Conservation (phyloP, 92 coral and sea anemone species). For the Epizoanthus stellaris region DNA sequence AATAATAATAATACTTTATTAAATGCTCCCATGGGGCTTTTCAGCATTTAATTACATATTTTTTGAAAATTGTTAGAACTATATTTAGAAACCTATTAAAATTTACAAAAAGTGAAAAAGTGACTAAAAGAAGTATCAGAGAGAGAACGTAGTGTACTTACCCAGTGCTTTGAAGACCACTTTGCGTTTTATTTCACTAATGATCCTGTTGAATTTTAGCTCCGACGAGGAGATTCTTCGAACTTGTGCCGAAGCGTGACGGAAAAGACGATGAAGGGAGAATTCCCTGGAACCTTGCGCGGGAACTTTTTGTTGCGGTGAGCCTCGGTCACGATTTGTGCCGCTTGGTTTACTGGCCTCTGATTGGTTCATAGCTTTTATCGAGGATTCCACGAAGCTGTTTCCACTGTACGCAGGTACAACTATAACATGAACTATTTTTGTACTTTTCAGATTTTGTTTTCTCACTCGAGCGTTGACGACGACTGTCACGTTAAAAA, state of each 20-base stretch:
- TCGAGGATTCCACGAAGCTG: constrained; percentile 75
- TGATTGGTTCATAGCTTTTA: constrained; percentile 70
- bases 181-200: constrained; percentile 72
- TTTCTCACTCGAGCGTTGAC: constrained; percentile 52
- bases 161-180: constrained; percentile 77
- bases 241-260: constrained; percentile 85
- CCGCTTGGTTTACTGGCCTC: constrained; percentile 30
- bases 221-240: constrained; percentile 87
- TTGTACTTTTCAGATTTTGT: constrained; percentile 56
- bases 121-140: no score
- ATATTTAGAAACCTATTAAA: no score
- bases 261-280: constrained; percentile 90
- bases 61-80: no score
- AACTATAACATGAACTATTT: constrained; percentile 74
- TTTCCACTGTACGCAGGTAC: constrained; percentile 89
- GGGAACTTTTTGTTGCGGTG: background rate
- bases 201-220: constrained; percentile 77
- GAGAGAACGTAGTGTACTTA: constrained; percentile 9
- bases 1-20: no score
- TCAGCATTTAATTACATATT: no score
- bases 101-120: no score
- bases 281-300: constrained; percentile 65
- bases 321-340: constrained; percentile 45
- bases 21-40: no score
- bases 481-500: constrained; percentile 50